A percentile compares a stretch with the other conserved stretches of the same genome.
Conservation (phyloP, 2,797 vertebrate genomes). For the Eremophila alpestris region DNA sequence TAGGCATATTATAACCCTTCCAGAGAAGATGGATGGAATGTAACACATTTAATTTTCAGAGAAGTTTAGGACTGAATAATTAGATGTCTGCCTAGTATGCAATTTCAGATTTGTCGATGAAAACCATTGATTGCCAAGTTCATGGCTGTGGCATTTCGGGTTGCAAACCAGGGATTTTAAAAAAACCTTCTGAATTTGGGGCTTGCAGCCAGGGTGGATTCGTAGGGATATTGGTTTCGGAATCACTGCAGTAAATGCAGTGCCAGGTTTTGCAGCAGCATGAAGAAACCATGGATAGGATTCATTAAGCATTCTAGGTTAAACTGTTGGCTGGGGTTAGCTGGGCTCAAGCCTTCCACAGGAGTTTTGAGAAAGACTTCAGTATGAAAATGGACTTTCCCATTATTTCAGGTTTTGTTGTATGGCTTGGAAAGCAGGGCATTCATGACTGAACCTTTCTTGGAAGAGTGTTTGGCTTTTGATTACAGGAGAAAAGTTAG, state of each 20-base stretch:
- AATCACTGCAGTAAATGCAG: rapidly evolving
- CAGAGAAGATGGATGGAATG: neutral
- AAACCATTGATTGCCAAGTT: neutral
- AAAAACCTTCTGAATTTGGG: neutral
- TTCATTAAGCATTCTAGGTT: neutral
- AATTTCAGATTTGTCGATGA: neutral
- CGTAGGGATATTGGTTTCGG: neutral
- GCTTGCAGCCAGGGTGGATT: neutral
- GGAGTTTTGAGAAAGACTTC: neutral
- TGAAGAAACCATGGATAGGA: neutral
- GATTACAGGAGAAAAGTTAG: neutral
- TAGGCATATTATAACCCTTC: neutral
- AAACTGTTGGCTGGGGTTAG: neutral
- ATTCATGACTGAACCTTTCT: neutral
- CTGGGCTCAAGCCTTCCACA: neutral
- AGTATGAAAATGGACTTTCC: neutral
- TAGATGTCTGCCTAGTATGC: neutral
- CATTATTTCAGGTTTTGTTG: neutral
- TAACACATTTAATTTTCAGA: neutral
- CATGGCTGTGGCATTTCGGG: neutral
- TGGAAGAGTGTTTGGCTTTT: neutral
- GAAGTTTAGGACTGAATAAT: neutral
- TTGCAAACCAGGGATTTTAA: neutral
- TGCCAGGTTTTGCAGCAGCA: neutral
- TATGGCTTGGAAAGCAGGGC: neutral